Percentiles rank a stretch among this genome's conserved stretches.
Evolutionary conservation across 2,888 invertebrate species (phyloP).

Genomic region (Glomeris marginata): DNA sequence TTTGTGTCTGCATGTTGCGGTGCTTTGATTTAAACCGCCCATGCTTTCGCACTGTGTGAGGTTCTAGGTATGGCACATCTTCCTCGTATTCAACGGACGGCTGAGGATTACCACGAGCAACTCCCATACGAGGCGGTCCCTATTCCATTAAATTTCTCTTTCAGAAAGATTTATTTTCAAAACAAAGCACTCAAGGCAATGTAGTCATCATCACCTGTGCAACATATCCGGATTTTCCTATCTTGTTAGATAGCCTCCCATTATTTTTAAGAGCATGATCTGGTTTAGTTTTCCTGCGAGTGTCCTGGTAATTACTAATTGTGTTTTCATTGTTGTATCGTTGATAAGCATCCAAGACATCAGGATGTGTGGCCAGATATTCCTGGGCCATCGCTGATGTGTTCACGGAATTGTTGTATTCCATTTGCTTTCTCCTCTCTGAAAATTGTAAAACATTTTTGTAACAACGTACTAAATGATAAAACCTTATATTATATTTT

Average conservation of each 20-base stretch:
- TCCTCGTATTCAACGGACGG: slow-evolving; percentile 8
- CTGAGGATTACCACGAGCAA: too few relatives aligned
- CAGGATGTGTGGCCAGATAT: slow-evolving; percentile 32
- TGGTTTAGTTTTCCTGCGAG: neutral
- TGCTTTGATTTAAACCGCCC: slow-evolving; percentile 1
- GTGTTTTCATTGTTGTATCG: neutral
- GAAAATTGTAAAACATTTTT: neutral
- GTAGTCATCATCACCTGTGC: too few relatives aligned
- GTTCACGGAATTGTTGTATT: slow-evolving; percentile 34
- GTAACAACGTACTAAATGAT: neutral
- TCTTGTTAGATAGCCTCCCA: neutral
- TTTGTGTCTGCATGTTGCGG: neutral
- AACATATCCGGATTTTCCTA: neutral
- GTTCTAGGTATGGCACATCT: slow-evolving; percentile 6
- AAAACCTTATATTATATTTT: neutral
- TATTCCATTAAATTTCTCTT: neutral
- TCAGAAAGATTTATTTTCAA: too few relatives aligned
- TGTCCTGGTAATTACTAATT: neutral
- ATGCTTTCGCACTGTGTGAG: slow-evolving; percentile 9
- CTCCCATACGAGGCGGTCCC: neutral
- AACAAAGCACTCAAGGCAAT: too few relatives aligned
- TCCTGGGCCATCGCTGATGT: slow-evolving; percentile 34
- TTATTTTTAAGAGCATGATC: neutral
- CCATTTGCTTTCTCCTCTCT: slow-evolving; percentile 29
- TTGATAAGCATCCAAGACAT: slow-evolving; percentile 15